Evolutionary conservation across 2,888 invertebrate species (phyloP), one percentile per base, ranked within the genome.

Genomic region (Hirtodrosophila histrioides): DNA sequence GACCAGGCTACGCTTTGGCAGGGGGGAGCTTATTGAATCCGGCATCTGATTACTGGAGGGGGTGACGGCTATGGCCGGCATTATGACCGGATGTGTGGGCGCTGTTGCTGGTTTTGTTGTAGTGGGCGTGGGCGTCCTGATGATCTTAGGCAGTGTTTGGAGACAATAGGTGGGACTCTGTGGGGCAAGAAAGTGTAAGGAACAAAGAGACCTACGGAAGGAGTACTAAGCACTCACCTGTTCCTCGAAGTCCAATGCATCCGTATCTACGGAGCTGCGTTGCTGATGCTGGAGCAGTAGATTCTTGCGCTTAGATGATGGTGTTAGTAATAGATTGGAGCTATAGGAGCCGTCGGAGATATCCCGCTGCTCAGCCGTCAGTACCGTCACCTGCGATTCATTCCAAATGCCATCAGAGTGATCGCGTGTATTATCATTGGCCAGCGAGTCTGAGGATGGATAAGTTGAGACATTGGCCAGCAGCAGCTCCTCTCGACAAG

Each of bases 381-480:
- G 92, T 11, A 97, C 96, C 0, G 96, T 97, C 7, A 95, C 95
- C 92, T 97, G 97, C 9, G 97, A 97, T 92, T 97, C 97, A 92
- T 97, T 97, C 96, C 97, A 97, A 87, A 96, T 94, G 49, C 96
- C 95, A 89, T 97, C 97, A 45, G 96, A 96, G 91, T 96, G 96
- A 90, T 97, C 97, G 87, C 95, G 93, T 29, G 94, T 95, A 49
- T 93, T 80, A 89, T 96, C 96, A 78, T 96, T 96, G n/a, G 95
- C 94, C 70, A 97, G 92, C 9, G 96, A 97, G 91, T 97, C 96
- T 82, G 95, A 96, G 33, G 96, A 97, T 46, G 95, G 96, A 91
- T 96, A 96, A 37, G 93, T 92, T 51, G 93, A 92, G 43, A 95
- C 96, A 90, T 96, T 96, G 40, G 92, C 92, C 49, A 93, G 90